Percentiles rank a stretch among this genome's conserved stretches.
Conservation (phyloP, 2,888 invertebrate genomes). For the Trypoxylon attenuatum region DNA sequence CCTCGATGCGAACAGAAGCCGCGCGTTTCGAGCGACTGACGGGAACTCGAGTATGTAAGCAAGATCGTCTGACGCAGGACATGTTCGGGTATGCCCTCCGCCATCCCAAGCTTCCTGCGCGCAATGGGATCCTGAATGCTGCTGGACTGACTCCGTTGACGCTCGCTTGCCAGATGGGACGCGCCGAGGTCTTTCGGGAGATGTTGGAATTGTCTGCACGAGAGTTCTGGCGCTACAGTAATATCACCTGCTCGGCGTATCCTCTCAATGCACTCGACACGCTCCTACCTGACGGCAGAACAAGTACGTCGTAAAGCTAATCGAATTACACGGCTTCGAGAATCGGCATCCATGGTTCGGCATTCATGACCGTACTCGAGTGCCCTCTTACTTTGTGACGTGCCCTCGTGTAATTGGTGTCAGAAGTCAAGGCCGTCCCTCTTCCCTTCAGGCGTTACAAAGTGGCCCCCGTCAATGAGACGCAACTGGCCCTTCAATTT, state of each 20-base stretch:
- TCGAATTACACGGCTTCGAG: constrained; percentile 57
- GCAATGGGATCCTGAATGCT: constrained; percentile 91
- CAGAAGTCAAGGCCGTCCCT: constrained; percentile 28
- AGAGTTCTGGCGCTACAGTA: constrained; percentile 99
- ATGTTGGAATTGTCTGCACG: constrained; percentile 96
- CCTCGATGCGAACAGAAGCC: too few relatives aligned
- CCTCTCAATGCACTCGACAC: constrained; percentile 97
- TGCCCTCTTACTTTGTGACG: constrained; percentile 43
- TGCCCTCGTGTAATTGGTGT: constrained; percentile 37
- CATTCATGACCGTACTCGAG: constrained; percentile 36
- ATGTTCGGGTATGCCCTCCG: constrained; percentile 99
- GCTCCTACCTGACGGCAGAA: constrained; percentile 93
- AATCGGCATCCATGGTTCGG: constrained; percentile 42
- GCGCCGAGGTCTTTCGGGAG: constrained; percentile 97
- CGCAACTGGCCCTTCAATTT: not conserved
- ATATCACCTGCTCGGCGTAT: constrained; percentile 98
- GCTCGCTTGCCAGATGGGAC: constrained; percentile 95
- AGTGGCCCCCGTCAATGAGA: constrained; percentile 10
- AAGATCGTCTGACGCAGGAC: constrained; percentile 79
- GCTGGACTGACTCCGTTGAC: constrained; percentile 96
- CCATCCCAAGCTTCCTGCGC: constrained; percentile 94
- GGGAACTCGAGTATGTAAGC: constrained; percentile 16
- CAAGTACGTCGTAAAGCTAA: constrained; percentile 82
- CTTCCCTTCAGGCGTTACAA: constrained; percentile 13
- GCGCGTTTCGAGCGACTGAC: too few relatives aligned